phyloP scores from a whole-genome alignment of 2,797 vertebrate genomes.

The Chelon auratus region DNA sequence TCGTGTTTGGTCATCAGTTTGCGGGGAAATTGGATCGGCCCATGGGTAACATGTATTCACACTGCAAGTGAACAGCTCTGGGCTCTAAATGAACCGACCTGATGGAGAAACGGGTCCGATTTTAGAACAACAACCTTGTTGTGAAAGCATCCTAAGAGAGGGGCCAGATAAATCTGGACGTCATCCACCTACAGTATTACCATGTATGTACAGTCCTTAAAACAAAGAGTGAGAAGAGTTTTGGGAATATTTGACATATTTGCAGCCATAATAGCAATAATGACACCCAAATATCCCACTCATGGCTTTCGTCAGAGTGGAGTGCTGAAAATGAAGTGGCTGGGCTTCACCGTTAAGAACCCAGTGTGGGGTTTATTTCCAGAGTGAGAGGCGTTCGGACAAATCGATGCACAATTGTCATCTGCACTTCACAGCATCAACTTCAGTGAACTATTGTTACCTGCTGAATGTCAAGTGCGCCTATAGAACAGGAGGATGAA shows the following conservation, averaged over 20 bases:
- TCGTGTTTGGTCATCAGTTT: too few species aligned
- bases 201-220: too few species aligned
- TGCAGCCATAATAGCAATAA: not conserved
- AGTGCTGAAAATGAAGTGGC: slow-evolving; percentile 45
- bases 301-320: not conserved
- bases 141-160: too few species aligned
- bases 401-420: slow-evolving; percentile 30
- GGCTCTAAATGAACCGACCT: too few species aligned
- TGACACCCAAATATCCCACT: slow-evolving; percentile 16
- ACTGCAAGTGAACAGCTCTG: too few species aligned
- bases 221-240: too few species aligned
- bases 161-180: too few species aligned
- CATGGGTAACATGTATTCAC: too few species aligned
- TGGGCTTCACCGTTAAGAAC: slow-evolving; percentile 1
- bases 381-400: slow-evolving; percentile 52
- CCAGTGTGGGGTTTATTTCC: slow-evolving; percentile 17
- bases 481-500: slow-evolving; percentile 15
- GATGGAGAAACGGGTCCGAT: too few species aligned
- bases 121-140: too few species aligned
- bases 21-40: too few species aligned
- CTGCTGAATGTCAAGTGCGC: slow-evolving; percentile 56
- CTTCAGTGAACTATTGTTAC: slow-evolving; percentile 51
- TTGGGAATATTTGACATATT: not conserved
- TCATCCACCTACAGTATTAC: too few species aligned
- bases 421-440: slow-evolving; percentile 47